Conservation (phyloP, 2,888 invertebrate genomes). For the Agrenia bidenticulata region DNA sequence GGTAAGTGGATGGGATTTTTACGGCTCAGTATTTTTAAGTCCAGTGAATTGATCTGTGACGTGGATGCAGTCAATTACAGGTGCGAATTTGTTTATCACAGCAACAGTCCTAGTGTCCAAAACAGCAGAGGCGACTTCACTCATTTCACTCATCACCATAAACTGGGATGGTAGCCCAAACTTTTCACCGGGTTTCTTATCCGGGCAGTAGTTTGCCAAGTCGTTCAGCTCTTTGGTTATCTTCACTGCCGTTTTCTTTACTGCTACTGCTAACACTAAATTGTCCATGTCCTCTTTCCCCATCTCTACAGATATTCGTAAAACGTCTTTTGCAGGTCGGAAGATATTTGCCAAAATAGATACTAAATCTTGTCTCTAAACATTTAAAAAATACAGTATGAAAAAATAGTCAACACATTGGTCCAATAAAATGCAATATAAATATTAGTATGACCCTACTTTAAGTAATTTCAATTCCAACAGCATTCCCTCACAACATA, state of each 20-base stretch:
- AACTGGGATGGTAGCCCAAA: conserved; percentile 73
- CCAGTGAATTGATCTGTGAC: conserved; percentile 96
- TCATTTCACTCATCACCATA: conserved; percentile 82
- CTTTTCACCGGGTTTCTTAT: conserved; percentile 78
- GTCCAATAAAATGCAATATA: conserved; percentile 18
- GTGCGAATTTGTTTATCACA: conserved; percentile 76
- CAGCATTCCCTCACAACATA: conserved; percentile 95
- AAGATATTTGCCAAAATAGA: conserved; percentile 80
- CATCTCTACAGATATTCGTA: conserved; percentile 80
- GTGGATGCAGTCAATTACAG: conserved; percentile 90
- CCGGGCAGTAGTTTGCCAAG: conserved; percentile 81
- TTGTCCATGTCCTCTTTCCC: conserved; percentile 89
- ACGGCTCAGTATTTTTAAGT: conserved; percentile 79
- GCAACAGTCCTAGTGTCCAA: conserved; percentile 78
- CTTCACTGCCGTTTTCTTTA: conserved; percentile 80
- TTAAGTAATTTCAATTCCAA: conserved; percentile 92
- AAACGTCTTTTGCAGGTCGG: conserved; percentile 81
- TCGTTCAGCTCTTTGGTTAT: conserved; percentile 92
- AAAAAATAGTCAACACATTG: conserved; percentile 19
- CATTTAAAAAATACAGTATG: background rate
- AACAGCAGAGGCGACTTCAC: conserved; percentile 79
- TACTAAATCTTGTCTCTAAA: conserved; percentile 87
- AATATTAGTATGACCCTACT: conserved; percentile 56
- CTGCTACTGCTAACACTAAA: conserved; percentile 80
- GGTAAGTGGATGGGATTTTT: conserved; percentile 53